Percentiles rank a stretch among this genome's conserved stretches.
Conservation (phyloP, 2,888 invertebrate genomes). For the Dioctria linearis region DNA sequence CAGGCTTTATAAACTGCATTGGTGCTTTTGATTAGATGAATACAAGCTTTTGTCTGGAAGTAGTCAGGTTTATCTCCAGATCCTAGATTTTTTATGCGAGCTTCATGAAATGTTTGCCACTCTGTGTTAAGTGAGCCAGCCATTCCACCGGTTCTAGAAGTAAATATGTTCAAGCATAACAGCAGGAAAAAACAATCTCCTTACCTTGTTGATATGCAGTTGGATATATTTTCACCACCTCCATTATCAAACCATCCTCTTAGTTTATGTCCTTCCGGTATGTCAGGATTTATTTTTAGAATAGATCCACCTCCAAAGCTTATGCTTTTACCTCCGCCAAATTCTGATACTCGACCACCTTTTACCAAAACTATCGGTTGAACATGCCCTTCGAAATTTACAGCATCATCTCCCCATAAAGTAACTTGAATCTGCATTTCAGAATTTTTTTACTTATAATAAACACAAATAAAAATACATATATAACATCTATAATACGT, state of each 20-base stretch:
- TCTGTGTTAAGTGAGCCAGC: constrained; percentile 73
- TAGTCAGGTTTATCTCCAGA: constrained; percentile 86
- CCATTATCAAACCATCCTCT: constrained; percentile 93
- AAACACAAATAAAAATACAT: too few species aligned
- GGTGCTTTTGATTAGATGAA: constrained; percentile 84
- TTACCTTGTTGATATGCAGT: constrained; percentile 78
- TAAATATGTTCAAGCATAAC: not conserved
- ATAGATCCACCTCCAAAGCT: constrained; percentile 76
- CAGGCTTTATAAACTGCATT: constrained; percentile 95
- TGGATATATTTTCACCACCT: constrained; percentile 76
- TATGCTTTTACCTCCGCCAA: constrained; percentile 84
- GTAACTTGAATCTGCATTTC: constrained; percentile 80
- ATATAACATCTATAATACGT: constrained; percentile 60
- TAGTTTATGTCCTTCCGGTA: constrained; percentile 87
- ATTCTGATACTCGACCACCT: constrained; percentile 88
- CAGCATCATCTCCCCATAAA: constrained; percentile 93
- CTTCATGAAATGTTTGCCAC: constrained; percentile 85
- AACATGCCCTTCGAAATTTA: constrained; percentile 82
- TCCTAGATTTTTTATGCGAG: constrained; percentile 80
- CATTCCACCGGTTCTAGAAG: constrained; percentile 67
- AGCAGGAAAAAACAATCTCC: constrained; percentile 4
- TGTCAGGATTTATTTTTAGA: constrained; percentile 89
- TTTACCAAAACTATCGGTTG: constrained; percentile 91
- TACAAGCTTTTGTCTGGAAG: constrained; percentile 83
- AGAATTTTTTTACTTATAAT: too few species aligned